Base-by-base conservation (phyloP, 2,113 vertebrate genomes). In the Scalopus aquaticus region DNA sequence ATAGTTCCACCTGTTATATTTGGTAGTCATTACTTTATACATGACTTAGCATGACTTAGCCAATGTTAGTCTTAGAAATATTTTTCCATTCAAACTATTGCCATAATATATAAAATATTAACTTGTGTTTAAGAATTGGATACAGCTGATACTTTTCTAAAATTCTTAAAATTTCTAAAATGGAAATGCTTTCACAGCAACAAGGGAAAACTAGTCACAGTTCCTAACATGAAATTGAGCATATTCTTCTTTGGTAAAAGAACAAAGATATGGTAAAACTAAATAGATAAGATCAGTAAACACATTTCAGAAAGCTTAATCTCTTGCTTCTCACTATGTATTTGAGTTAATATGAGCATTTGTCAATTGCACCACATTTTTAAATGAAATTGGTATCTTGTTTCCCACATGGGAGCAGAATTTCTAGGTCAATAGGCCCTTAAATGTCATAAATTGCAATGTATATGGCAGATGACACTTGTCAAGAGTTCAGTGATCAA, bases 401-500 rank as follows among this genome's bases (percentile, higher is more conserved):
- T 94, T 97, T 96, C 89, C 91, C 95, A 94, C 85, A 88, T 79
- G 95, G 84, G 94, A 97, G 91, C 90, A 88, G 90, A 87, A 82
- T 95, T 91, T 93, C 77, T 51, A 87, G 94, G 94, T 97, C 97
- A 97, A 77, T 60, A 93, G 96, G 44, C 1, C 32, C 78, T 98
- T 96, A 78, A 92, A 93, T 44, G 26, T 87, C 95, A 96, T 93
- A 93, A 95, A 79, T 97, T 96, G 80, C 95, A 96, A 74, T 3
- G 91, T 58, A 87, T 88, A 91, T 90, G 93, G 96, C 96, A 97
- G 98, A 95, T 96, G 97, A 97, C 96, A 97, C 97, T 97, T 97
- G 95, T 95, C 93, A 98, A 97, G 97, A 96, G 46, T 87, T 96
- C 56, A 51, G 92, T 97, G 97, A 98, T 98, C 97, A 97, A 97